Base-by-base conservation (phyloP, 2,113 vertebrate genomes). In the Ochotona curzoniae region DNA sequence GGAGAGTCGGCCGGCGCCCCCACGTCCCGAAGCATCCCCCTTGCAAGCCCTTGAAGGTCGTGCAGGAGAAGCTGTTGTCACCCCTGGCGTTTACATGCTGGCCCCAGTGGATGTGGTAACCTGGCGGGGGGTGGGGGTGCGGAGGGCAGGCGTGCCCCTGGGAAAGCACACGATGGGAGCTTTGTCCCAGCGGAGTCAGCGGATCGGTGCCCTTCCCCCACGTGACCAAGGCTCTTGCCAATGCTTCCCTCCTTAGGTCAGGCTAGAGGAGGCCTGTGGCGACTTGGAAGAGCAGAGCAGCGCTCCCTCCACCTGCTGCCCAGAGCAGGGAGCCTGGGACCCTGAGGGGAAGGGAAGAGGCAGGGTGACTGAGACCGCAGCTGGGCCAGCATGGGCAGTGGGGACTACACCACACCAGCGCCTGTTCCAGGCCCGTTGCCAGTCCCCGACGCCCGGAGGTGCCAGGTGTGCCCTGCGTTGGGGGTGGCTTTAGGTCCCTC, bases 371-470 rank as follows among this genome's bases (percentile, higher is more conserved):
- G 64, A 25, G 49, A 14, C 8, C 49, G 38, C 15, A 32, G 23
- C n/a, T 8, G 9, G 69, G 2, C 54, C 18, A 10, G 2, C 12
- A 32, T 10, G 5, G 12, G 12, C 1, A 44, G 13, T 18, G 3
- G 67, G 57, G 35, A 44, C 38, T 44, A 44, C 38, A 44, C 38
- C 38, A 44, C 38, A 44, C 38, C 38, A 3, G 38, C 38, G 38
- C 38, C 38, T 44, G 3, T 44, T 6, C 38, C 38, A 44, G 38
- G 38, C 38, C 38, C 38, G 4, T 44, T 44, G 38, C 38, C 38
- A 44, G 38, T 6, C 38, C 38, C 38, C 38, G 38, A 44, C 38
- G 38, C 38, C 38, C 38, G 38, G 38, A 44, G 38, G 38, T 44
- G 38, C 38, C 38, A 44, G 38, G 38, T 44, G 38, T 44, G 38